Percentiles rank a stretch among this genome's conserved stretches.
phyloP scores from a whole-genome alignment of 2,113 vertebrate genomes.

The Montifringilla adamsi region DNA sequence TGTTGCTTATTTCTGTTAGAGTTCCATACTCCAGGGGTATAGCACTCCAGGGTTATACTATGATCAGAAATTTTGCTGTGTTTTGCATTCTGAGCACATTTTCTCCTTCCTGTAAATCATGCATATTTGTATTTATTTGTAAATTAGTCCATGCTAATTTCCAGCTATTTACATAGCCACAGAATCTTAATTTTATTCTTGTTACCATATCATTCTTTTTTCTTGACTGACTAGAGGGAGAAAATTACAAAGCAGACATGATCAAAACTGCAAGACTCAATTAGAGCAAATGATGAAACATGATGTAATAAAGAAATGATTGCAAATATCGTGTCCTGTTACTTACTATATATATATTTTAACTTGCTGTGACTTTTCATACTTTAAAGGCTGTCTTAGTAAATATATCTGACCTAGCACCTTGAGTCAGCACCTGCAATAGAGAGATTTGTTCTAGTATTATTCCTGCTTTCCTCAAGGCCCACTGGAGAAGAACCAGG shows the following conservation, averaged over 20 bases:
- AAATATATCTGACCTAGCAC: not conserved
- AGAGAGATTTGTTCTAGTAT: not conserved
- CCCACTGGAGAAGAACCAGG: not conserved
- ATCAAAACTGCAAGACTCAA: not conserved
- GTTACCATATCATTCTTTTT: not conserved
- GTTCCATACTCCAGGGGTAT: not conserved
- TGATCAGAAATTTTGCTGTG: not conserved
- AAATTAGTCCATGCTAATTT: not conserved
- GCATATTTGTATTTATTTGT: not conserved
- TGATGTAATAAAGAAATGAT: not conserved
- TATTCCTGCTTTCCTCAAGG: not conserved
- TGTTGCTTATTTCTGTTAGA: not conserved
- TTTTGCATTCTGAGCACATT: slow-evolving; percentile 13
- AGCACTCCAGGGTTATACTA: not conserved
- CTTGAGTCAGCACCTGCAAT: not conserved
- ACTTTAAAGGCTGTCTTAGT: not conserved
- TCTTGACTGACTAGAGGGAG: not conserved
- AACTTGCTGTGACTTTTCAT: not conserved
- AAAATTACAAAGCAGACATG: not conserved
- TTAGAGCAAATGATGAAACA: not conserved
- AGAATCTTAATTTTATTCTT: slow-evolving; percentile 5
- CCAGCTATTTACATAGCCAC: not conserved
- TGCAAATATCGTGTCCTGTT: not conserved
- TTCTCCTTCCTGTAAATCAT: not conserved
- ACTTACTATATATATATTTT: not conserved